These are phyloP conservation scores for Megathymus violae DNA, from an alignment of 1,140 invertebrate genomes.

Conservation along the genomic window DNA sequence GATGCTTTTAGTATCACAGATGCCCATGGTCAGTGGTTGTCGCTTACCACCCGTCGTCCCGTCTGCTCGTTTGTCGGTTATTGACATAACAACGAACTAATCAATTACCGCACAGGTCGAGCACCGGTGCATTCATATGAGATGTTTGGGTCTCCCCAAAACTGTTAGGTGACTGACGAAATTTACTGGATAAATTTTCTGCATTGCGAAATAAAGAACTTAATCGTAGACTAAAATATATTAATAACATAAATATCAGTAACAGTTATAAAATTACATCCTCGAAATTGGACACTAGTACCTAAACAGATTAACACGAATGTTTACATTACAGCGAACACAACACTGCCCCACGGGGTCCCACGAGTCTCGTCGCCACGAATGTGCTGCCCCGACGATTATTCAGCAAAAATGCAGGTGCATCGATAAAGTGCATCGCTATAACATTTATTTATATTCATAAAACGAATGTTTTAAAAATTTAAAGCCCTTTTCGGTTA, in stretches of 20 bases:
- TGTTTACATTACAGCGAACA: constrained; percentile 6
- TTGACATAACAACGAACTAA: too few species aligned
- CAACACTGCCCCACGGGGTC: not conserved
- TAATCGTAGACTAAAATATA: not conserved
- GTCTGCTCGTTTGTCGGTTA: too few species aligned
- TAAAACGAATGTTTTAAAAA: not conserved
- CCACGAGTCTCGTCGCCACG: constrained; percentile 28
- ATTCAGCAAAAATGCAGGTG: constrained; percentile 39
- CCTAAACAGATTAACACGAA: not conserved
- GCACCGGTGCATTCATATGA: too few species aligned
- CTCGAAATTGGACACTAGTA: too few species aligned
- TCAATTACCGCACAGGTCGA: too few species aligned
- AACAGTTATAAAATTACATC: not conserved
- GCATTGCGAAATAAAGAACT: constrained; percentile 6
- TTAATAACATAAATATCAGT: too few species aligned
- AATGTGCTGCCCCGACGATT: constrained; percentile 8
- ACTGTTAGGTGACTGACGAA: too few species aligned
- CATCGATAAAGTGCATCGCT: constrained; percentile 19
- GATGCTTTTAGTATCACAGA: too few species aligned
- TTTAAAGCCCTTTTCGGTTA: not conserved
- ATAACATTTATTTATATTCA: constrained; percentile 8
- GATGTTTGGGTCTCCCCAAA: too few species aligned
- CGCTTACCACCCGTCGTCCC: too few species aligned
- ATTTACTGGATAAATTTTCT: too few species aligned
- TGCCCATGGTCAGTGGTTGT: too few species aligned